Evolutionary conservation across 2,113 vertebrate species (phyloP), one percentile per base, ranked within the genome.

Genomic region (Nannobrachium achirus): DNA sequence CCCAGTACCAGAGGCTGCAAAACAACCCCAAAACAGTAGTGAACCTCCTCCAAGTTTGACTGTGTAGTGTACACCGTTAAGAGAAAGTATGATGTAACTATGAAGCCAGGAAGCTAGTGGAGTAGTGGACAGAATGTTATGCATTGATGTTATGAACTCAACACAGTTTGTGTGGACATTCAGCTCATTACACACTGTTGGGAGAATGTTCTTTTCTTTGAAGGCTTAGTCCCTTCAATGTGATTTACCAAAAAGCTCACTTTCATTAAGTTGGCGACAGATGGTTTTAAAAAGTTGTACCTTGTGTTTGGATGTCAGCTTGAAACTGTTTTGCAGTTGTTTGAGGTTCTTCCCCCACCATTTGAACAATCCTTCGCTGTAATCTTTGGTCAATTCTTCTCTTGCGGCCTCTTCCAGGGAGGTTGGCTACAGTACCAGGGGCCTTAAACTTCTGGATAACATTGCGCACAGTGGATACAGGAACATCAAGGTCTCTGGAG

Each of bases 401-500:
- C 42, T 61, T 61, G 10, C 2, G 41, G 40, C 41, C n/a, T 16
- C 41, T 4, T 51, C 33, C 45, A 64, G 45, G 15, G 38, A 53
- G n/a, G n/a, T n/a, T n/a, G 10, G 40, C 10, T 25, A 42, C 64
- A 66, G 63, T 66, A 48, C 20, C 50, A 56, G 25, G 38, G 52
- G 49, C 18, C 45, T 20, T 15, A n/a, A 45, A 64, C 19, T 52
- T 63, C 33, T 63, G 56, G 42, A n/a, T n/a, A n/a, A n/a, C n/a
- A 62, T 73, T 6, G 57, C 63, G 25, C 16, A 63, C 18, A 8
- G n/a, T 33, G 2, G 9, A n/a, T n/a, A n/a, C n/a, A 49, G 41
- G 56, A 10, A 68, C 33, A 13, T n/a, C n/a, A n/a, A 75, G 56
- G 15, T 50, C 40, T n/a, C 41, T 57, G 52, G 45, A 63, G 59